Base-by-base conservation (phyloP, 2,888 invertebrate species). In the Dynastes hyllus region DNA sequence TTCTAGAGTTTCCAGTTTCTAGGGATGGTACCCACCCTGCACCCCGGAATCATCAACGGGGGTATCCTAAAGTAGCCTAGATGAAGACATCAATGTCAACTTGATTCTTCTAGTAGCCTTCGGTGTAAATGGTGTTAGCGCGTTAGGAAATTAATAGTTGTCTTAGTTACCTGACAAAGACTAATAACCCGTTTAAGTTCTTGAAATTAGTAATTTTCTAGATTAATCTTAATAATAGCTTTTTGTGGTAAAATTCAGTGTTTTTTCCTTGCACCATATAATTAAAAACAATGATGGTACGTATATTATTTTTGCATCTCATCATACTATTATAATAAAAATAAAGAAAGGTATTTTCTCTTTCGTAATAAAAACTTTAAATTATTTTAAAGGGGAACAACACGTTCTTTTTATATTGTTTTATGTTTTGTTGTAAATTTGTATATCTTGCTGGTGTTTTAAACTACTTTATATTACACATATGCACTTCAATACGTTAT, bases 61-160 rank as follows among this genome's bases (percentile, higher is more conserved):
- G 71, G 27, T 55, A 55, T 27, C 45, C 78, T 55, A 32, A 73
- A 65, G 27, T 73, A 27, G 77, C 70, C 76, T 61, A 45, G 78
- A 81, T 81, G 75, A 80, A 81, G 81, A 80, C 71, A 55, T 81
- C 81, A 81, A 79, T 79, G 81, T 81, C 81, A 79, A 67, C 16
- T 22, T 40, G 32, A 29, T 51, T 55, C 45, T 22, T 53, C 53
- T 76, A 16, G 67, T 16, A 63, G 45, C 61, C 11, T n/a, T 61
- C 45, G 22, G 5, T 37, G 27, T 61, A 71, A 32, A 32, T 45
- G 50, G 80, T 73, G 75, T 27, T 61, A 53, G 16, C 53, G 51
- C 16, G 50, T 78, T 37, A 61, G 37, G 61, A 73, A 61, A 73
- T 32, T 61, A 61, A 61, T 45, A 45, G 40, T 16, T 58, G n/a